Evolutionary conservation across 2,113 vertebrate genomes (phyloP).

Genomic region (Pungitius pungitius): DNA sequence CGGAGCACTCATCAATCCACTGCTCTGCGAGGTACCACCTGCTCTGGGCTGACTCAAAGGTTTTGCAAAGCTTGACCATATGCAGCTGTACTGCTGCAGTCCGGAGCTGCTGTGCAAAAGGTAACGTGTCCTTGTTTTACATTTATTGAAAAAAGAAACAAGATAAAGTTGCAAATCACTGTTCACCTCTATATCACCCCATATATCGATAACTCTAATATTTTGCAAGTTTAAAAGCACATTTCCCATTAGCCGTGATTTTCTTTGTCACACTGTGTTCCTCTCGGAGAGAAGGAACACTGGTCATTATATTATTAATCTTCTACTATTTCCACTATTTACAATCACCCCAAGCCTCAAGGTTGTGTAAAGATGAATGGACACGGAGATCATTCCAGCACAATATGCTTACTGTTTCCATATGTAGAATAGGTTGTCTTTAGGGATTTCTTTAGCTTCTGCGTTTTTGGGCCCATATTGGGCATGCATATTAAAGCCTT

Average conservation of each 20-base stretch:
- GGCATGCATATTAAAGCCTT: background rate
- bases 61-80: slow-evolving; percentile 49
- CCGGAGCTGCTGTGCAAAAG: slow-evolving; percentile 18
- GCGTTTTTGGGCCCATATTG: background rate
- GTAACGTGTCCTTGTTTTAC: background rate
- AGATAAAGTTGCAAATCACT: background rate
- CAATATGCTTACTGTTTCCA: background rate
- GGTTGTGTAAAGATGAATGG: background rate
- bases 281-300: background rate
- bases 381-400: background rate
- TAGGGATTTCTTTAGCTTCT: background rate
- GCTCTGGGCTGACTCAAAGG: slow-evolving; percentile 38
- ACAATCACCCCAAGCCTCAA: background rate
- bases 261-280: background rate
- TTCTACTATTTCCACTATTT: background rate
- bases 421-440: background rate
- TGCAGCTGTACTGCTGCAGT: slow-evolving; percentile 30
- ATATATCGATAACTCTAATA: background rate
- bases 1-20: slow-evolving; percentile 28
- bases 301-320: background rate
- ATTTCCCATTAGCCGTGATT: background rate
- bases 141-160: background rate
- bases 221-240: background rate
- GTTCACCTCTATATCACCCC: background rate
- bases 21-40: slow-evolving; percentile 17